These are phyloP conservation scores for Myotis findleyi DNA, from an alignment of 2,797 vertebrate species.

Conservation along the genomic window DNA sequence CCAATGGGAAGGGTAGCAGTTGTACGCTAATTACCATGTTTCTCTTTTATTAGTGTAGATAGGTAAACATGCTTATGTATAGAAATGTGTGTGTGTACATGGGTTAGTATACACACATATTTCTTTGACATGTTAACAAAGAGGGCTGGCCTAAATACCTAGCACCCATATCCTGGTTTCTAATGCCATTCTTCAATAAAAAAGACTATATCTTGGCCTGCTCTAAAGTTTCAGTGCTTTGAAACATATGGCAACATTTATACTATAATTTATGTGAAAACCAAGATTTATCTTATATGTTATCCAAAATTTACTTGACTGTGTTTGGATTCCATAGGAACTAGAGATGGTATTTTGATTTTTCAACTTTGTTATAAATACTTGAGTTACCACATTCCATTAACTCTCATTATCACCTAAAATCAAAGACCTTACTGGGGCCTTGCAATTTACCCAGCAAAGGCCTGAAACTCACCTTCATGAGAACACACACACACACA, in stretches of 20 bases:
- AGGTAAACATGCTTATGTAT: not conserved
- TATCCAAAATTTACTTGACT: not conserved
- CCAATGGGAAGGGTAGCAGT: no score
- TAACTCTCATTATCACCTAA: not conserved
- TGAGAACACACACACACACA: not conserved
- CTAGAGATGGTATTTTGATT: not conserved
- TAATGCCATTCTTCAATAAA: not conserved
- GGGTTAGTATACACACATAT: no score
- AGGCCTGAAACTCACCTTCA: not conserved
- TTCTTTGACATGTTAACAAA: not conserved
- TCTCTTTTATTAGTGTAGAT: no score
- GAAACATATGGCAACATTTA: not conserved
- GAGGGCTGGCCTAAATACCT: not conserved
- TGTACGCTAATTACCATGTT: no score
- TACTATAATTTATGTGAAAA: not conserved
- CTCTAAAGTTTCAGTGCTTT: not conserved
- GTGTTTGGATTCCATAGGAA: not conserved
- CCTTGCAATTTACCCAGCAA: not conserved
- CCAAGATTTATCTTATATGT: not conserved
- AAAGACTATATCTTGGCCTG: not conserved
- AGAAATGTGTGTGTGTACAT: not conserved
- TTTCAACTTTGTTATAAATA: slow-evolving; percentile 23
- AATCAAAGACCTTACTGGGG: not conserved
- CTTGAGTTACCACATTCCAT: not conserved
- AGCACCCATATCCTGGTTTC: not conserved